Percentiles rank a stretch among this genome's conserved stretches.
Conservation (phyloP, 1,140 invertebrate species). For the Nasonia longicornis region DNA sequence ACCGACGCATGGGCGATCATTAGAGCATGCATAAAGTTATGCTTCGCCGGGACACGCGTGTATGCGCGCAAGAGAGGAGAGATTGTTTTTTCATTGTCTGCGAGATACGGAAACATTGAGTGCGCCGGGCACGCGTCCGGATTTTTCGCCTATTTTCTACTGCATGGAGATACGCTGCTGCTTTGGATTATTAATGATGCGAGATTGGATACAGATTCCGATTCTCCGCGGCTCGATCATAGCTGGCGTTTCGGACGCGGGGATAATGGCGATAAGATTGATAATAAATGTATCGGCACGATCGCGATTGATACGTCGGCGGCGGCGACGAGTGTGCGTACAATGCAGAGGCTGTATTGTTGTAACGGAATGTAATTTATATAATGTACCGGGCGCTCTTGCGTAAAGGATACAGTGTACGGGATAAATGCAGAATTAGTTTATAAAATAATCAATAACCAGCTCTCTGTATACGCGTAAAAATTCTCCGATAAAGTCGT, state of each 20-base stretch:
- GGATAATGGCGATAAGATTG: background rate
- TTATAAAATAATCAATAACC: background rate
- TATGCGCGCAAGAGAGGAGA: background rate
- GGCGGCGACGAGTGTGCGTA: too few relatives aligned
- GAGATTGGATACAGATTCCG: background rate
- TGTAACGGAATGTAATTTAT: background rate
- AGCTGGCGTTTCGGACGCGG: background rate
- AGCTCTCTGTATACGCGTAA: background rate
- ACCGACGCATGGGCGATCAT: background rate
- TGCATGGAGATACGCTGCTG: too few relatives aligned
- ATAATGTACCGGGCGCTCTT: background rate
- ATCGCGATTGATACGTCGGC: background rate
- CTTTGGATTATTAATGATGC: background rate
- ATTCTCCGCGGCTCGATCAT: background rate
- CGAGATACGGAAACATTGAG: background rate
- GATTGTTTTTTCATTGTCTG: slow-evolving; percentile 1
- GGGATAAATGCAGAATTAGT: too few relatives aligned
- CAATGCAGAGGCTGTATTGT: background rate
- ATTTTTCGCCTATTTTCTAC: background rate
- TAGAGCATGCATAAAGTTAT: background rate
- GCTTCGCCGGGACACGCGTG: too few relatives aligned
- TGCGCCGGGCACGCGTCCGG: background rate
- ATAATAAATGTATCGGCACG: background rate
- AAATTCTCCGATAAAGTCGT: background rate
- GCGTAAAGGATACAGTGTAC: background rate